Conservation (phyloP, 2,797 vertebrate genomes). For the Streptopelia turtur region DNA sequence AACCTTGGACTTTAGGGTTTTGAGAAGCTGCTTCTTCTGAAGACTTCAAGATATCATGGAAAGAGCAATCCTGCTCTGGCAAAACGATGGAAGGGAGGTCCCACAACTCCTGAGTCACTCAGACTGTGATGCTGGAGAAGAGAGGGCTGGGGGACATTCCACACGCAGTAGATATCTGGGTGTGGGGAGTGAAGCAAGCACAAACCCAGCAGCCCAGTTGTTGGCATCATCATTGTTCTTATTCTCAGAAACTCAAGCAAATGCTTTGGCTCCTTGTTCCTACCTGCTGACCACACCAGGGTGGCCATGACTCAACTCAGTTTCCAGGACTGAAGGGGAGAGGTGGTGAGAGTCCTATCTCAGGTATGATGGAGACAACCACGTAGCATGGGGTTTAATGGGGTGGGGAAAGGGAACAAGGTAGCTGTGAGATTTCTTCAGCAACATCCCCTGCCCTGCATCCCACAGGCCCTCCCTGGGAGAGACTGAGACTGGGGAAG, state of each 20-base stretch:
- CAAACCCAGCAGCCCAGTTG: background rate
- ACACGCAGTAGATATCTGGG: background rate
- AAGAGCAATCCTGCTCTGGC: background rate
- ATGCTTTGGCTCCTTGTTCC: background rate
- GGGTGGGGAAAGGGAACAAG: background rate
- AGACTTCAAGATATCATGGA: background rate
- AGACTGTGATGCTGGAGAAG: background rate
- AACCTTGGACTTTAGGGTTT: background rate
- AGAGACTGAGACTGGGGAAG: background rate
- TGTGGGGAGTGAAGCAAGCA: background rate
- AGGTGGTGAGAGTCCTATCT: conserved; percentile 4
- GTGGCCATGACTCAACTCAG: background rate
- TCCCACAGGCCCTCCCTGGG: background rate
- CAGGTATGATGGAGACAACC: conserved; percentile 7
- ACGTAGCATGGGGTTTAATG: background rate
- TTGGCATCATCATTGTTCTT: background rate
- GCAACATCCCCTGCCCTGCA: background rate
- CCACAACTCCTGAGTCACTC: background rate
- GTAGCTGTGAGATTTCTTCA: background rate
- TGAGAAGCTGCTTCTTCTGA: background rate
- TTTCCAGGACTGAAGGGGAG: conserved; percentile 6
- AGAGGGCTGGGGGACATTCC: background rate
- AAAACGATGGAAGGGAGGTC: background rate
- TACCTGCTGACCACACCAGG: background rate
- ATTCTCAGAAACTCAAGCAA: conserved; percentile 21